Evolutionary conservation across 2,113 vertebrate genomes (phyloP).

Genomic region (Upupa epops): DNA sequence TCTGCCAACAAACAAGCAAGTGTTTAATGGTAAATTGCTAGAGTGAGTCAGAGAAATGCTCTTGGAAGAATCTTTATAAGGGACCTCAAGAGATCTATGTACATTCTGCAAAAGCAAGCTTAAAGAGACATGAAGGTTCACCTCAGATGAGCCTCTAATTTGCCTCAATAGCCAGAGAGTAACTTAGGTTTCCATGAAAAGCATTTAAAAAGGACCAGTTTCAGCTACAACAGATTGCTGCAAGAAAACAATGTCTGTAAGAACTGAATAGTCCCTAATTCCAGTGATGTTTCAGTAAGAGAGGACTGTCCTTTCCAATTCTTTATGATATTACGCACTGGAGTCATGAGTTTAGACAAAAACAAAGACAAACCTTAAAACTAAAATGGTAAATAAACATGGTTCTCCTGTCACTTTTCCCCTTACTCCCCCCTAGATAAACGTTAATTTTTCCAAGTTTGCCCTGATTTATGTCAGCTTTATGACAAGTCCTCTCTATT

Average conservation of each 20-base stretch:
- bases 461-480: not conserved
- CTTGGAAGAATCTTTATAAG: not conserved
- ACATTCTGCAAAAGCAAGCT: not conserved
- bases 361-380: not conserved
- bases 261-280: not conserved
- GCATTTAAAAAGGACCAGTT: not conserved
- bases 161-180: not conserved
- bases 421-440: not conserved
- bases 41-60: not conserved
- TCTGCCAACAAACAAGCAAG: conserved; percentile 30
- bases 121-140: not conserved
- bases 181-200: not conserved
- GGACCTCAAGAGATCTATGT: not conserved
- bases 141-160: not conserved
- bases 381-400: not conserved
- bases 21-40: not conserved
- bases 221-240: not conserved
- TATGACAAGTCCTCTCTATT: not conserved
- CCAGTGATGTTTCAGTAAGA: not conserved
- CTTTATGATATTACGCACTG: not conserved
- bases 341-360: not conserved
- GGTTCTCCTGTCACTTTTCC: not conserved
- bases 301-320: not conserved
- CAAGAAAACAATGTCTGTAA: not conserved
- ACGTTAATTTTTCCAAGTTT: not conserved